Conservation (phyloP, 2,888 invertebrate genomes). For the Rhyacophila evoluta region DNA sequence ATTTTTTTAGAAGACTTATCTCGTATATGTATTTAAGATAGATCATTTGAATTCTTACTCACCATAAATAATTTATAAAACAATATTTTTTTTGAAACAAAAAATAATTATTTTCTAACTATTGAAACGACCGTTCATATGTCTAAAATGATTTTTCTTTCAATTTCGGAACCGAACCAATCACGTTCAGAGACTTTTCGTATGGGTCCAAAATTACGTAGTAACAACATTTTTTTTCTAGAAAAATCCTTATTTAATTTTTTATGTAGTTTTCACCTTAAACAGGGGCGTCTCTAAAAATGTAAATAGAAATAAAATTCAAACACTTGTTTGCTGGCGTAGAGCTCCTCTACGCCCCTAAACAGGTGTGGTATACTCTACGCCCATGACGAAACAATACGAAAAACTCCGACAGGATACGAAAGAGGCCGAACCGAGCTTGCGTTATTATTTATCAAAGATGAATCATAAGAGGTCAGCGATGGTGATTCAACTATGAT, state of each 20-base stretch:
- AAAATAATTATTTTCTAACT: too few relatives aligned
- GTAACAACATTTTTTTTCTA: too few relatives aligned
- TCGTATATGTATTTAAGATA: too few relatives aligned
- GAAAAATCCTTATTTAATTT: not conserved
- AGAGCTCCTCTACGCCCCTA: not conserved
- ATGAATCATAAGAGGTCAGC: not conserved
- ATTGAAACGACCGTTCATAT: too few relatives aligned
- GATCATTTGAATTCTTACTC: too few relatives aligned
- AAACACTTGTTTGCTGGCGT: slow-evolving; percentile 41
- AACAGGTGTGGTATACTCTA: slow-evolving; percentile 32
- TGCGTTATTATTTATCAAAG: slow-evolving; percentile 1
- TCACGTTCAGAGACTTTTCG: too few relatives aligned
- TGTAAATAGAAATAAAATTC: slow-evolving; percentile 43
- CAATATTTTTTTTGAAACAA: too few relatives aligned
- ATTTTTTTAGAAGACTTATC: too few relatives aligned
- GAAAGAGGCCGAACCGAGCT: slow-evolving; percentile 5
- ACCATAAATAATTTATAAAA: too few relatives aligned
- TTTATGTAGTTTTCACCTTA: not conserved
- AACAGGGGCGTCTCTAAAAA: slow-evolving; percentile 34
- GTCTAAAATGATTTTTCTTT: too few relatives aligned
- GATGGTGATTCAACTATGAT: not conserved
- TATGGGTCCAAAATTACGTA: too few relatives aligned
- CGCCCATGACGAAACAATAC: slow-evolving; percentile 1
- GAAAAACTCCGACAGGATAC: not conserved
- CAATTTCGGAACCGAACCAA: too few relatives aligned